Percentiles rank a stretch among this genome's conserved stretches.
These are phyloP conservation scores for Psix sp. DNA, from an alignment of 1,140 invertebrate species.

Conservation along the genomic window DNA sequence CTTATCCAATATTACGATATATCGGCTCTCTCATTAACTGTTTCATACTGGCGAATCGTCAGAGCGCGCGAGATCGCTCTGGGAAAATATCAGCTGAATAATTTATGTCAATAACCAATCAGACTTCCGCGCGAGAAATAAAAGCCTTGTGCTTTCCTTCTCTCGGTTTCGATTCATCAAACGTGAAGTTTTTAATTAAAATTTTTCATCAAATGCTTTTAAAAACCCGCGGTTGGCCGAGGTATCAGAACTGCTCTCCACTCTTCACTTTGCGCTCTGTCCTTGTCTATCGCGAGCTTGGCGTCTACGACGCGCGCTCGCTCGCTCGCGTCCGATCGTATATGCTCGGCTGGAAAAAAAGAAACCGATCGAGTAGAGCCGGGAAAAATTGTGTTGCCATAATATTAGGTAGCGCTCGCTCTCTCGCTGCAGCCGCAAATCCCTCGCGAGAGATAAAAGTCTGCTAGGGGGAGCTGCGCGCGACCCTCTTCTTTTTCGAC, in stretches of 20 bases:
- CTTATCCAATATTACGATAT: slow-evolving; percentile 41
- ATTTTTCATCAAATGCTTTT: slow-evolving; percentile 46
- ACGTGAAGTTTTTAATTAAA: slow-evolving; percentile 45
- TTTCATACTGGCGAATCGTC: slow-evolving; percentile 12
- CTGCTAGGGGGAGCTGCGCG: slow-evolving; percentile 25
- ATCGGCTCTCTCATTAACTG: slow-evolving; percentile 36
- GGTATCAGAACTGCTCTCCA: slow-evolving; percentile 13
- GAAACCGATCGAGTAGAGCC: slow-evolving; percentile 33
- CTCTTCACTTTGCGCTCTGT: slow-evolving; percentile 40
- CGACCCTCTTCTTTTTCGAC: slow-evolving; percentile 45
- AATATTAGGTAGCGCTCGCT: slow-evolving; percentile 36
- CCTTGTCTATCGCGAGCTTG: slow-evolving; percentile 24
- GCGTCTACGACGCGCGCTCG: too few species aligned
- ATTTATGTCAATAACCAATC: slow-evolving; percentile 37
- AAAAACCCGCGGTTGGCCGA: slow-evolving; percentile 36
- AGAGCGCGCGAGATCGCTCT: too few species aligned
- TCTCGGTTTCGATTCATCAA: slow-evolving; percentile 36
- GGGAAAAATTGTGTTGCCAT: slow-evolving; percentile 44
- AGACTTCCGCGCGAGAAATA: slow-evolving; percentile 19
- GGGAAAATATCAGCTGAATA: slow-evolving; percentile 9
- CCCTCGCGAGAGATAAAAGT: slow-evolving; percentile 51
- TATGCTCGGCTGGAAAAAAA: slow-evolving; percentile 27
- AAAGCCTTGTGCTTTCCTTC: slow-evolving; percentile 20
- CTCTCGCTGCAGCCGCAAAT: slow-evolving; percentile 37
- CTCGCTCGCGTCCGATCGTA: too few species aligned